A percentile compares a stretch with the other conserved stretches of the same genome.
These are phyloP conservation scores for Magallana gigas DNA, from an alignment of 1,140 invertebrate genomes.

Conservation along the genomic window DNA sequence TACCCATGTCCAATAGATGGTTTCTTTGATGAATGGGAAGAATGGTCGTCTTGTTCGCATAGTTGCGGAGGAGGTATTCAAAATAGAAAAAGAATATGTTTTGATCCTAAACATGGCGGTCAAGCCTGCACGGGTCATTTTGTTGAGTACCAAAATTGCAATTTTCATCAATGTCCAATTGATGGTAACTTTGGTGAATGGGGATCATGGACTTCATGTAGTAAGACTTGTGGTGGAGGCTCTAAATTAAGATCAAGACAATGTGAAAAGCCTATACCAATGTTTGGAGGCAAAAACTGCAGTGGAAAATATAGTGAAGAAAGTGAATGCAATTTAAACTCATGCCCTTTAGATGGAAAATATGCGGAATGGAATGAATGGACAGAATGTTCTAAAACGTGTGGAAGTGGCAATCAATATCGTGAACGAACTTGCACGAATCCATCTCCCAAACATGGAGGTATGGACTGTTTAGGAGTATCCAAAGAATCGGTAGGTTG, in stretches of 20 bases:
- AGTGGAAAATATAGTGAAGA: not conserved
- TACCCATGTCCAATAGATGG: conserved; percentile 59
- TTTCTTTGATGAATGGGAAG: conserved; percentile 63
- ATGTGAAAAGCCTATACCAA: conserved; percentile 39
- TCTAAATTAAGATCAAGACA: not conserved
- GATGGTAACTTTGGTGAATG: conserved; percentile 27
- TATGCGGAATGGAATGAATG: conserved; percentile 28
- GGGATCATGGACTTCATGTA: conserved; percentile 5
- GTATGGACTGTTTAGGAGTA: conserved; percentile 10
- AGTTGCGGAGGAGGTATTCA: conserved; percentile 62
- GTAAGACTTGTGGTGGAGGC: not conserved
- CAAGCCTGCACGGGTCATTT: conserved; percentile 57
- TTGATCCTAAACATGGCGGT: conserved; percentile 61
- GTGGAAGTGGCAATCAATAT: conserved; percentile 23
- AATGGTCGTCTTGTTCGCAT: conserved; percentile 61
- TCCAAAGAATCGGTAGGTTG: not conserved
- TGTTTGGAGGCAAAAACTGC: conserved; percentile 21
- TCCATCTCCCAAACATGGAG: conserved; percentile 36
- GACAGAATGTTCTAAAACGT: conserved; percentile 19
- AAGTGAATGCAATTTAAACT: not conserved
- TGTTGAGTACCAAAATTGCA: not conserved
- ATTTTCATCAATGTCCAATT: not conserved
- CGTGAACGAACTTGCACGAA: conserved; percentile 14
- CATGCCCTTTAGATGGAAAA: conserved; percentile 22
- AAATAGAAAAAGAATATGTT: conserved; percentile 58